Evolutionary conservation across 2,888 invertebrate species (phyloP), one percentile per base, ranked within the genome.

Genomic region (Catocala fraxini): DNA sequence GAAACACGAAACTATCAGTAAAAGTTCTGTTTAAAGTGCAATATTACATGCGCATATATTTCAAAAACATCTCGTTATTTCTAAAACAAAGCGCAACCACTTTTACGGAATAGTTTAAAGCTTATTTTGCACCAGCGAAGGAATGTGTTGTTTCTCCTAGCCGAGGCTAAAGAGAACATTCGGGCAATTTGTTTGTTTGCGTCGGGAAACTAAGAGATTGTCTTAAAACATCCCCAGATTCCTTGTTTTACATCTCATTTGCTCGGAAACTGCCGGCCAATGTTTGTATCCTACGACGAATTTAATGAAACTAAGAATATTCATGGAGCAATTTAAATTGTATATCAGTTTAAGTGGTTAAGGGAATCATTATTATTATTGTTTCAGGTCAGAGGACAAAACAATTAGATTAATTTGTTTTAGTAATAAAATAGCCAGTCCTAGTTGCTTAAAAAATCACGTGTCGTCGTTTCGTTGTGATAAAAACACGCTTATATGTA

Each of bases 211-310:
- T 78, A 81, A 84, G 80, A 82, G 81, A 81, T 82, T 81, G 82
- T 82, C 84, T 86, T 83, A 83, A 85, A 85, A 82, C 82, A 85
- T 82, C 71, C 77, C 81, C 70, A 81, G 83, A 86, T 85, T 84
- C 81, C 81, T 83, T 85, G 84, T 87, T 87, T 88, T 84, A 88
- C 87, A 88, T 86, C 85, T 83, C 87, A 86, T 88, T 88, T 87
- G 73, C 81, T 82, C 76, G 70, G 80, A 71, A 82, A 80, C 77
- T 73, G 72, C 71, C 69, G 68, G 62, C 72, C 73, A 54, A 63
- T 71, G 70, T 75, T 75, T 73, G 69, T 75, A 68, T 56, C 51
- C 64, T 54, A 54, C 57, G 60, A 70, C 59, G 52, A 70, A 56
- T 68, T 77, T 68, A 79, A 72, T 65, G 61, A 63, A 71, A 75